Evolutionary conservation across 2,888 invertebrate species (phyloP).

Genomic region (Pterobdella sp.): DNA sequence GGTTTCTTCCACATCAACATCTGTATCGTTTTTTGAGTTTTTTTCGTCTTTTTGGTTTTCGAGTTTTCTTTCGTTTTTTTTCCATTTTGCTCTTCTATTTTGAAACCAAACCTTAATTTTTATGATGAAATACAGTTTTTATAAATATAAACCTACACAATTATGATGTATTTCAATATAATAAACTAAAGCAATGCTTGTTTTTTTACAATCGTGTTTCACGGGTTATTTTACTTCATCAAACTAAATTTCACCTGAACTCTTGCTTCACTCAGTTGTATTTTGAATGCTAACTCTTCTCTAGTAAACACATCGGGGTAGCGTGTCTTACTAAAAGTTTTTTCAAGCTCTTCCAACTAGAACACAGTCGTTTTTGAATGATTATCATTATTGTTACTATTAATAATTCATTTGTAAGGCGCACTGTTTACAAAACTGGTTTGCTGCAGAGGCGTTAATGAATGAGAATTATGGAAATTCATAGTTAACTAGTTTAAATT

Average conservation of each 20-base stretch:
- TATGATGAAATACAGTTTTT: neutral
- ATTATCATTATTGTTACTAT: too few relatives aligned
- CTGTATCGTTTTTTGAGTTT: neutral
- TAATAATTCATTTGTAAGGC: too few relatives aligned
- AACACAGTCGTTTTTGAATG: too few relatives aligned
- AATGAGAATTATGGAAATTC: too few relatives aligned
- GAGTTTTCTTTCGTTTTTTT: conserved; percentile 13
- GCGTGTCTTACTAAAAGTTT: conserved; percentile 26
- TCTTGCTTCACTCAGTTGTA: conserved; percentile 28
- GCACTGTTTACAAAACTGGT: too few relatives aligned
- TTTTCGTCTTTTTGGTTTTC: conserved; percentile 2
- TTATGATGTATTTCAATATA: neutral
- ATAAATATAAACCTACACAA: neutral
- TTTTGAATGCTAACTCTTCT: conserved; percentile 24
- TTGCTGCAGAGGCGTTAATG: too few relatives aligned
- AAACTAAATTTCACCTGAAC: conserved; percentile 12
- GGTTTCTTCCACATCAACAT: neutral
- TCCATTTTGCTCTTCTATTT: conserved; percentile 27
- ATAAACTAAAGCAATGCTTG: too few relatives aligned
- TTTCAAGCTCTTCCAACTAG: conserved; percentile 26
- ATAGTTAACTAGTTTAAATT: neutral
- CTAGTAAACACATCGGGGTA: conserved; percentile 27
- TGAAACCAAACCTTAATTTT: conserved; percentile 28
- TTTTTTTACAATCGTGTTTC: too few relatives aligned
- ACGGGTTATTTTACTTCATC: too few relatives aligned